Evolutionary conservation across 2,113 vertebrate genomes (phyloP).

Genomic region (Passerina amoena): DNA sequence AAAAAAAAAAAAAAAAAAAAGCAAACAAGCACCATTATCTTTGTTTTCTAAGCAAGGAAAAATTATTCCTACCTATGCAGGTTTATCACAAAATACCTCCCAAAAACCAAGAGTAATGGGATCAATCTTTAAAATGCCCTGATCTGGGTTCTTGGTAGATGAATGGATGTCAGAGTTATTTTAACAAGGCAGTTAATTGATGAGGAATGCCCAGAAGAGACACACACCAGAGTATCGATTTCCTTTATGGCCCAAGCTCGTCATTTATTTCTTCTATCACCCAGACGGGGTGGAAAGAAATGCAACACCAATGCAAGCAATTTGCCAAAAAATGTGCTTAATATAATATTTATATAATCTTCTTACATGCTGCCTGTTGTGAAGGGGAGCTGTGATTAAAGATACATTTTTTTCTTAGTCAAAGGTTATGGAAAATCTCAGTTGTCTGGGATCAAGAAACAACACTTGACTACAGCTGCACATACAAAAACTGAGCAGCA

Average conservation of each 20-base stretch:
- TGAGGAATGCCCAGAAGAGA: background rate
- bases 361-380: background rate
- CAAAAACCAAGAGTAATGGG: background rate
- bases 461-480: slow-evolving; percentile 26
- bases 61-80: background rate
- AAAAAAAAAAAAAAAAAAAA: too few relatives aligned
- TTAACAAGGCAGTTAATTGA: background rate
- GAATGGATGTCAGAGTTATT: background rate
- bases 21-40: background rate
- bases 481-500: background rate
- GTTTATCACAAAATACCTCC: background rate
- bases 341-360: slow-evolving; percentile 20
- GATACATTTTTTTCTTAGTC: background rate
- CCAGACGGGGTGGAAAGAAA: background rate
- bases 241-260: background rate
- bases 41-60: background rate
- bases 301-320: background rate
- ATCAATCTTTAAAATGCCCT: background rate
- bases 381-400: background rate
- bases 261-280: background rate
- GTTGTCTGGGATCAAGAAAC: background rate
- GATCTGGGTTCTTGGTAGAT: background rate
- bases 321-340: background rate
- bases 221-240: background rate
- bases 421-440: slow-evolving; percentile 43